These are phyloP conservation scores for Diadegma fenestrale DNA, from an alignment of 2,888 invertebrate genomes.

Conservation along the genomic window DNA sequence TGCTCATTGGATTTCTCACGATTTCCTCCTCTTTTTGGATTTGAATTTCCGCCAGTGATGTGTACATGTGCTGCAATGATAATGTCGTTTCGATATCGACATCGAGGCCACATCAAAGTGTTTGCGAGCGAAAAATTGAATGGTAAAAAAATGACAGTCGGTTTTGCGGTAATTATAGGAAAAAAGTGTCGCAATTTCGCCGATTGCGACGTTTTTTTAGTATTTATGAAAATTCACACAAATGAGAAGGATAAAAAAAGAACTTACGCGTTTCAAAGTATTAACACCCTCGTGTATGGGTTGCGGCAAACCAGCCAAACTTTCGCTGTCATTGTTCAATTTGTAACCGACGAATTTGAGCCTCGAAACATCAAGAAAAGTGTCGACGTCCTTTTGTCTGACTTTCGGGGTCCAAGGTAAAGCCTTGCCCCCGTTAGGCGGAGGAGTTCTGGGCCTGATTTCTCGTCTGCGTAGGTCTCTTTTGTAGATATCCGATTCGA, in stretches of 20 bases:
- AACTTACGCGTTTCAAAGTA: conserved; percentile 90
- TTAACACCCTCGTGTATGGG: conserved; percentile 98
- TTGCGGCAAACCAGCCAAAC: conserved; percentile 97
- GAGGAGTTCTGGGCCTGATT: conserved; percentile 85
- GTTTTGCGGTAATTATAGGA: background rate
- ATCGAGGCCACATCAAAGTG: background rate
- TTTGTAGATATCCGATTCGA: conserved; percentile 74
- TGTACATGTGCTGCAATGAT: conserved; percentile 93
- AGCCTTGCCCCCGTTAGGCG: conserved; percentile 84
- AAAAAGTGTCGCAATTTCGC: background rate
- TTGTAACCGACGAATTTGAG: conserved; percentile 98
- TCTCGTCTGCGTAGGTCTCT: conserved; percentile 76
- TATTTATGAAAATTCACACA: background rate
- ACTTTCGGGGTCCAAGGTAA: conserved; percentile 99
- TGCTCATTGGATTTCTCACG: conserved; percentile 95
- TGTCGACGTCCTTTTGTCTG: conserved; percentile 96
- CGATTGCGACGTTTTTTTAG: background rate
- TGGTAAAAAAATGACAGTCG: background rate
- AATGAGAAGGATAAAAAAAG: background rate
- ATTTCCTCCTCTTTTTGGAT: conserved; percentile 96
- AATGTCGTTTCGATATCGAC: background rate
- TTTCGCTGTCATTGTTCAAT: conserved; percentile 93
- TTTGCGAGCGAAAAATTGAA: background rate
- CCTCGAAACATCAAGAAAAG: conserved; percentile 95
- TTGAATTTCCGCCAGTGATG: conserved; percentile 96